These are phyloP conservation scores for Drosophila pseudotalamancana DNA, from an alignment of 2,888 invertebrate genomes.

Conservation along the genomic window DNA sequence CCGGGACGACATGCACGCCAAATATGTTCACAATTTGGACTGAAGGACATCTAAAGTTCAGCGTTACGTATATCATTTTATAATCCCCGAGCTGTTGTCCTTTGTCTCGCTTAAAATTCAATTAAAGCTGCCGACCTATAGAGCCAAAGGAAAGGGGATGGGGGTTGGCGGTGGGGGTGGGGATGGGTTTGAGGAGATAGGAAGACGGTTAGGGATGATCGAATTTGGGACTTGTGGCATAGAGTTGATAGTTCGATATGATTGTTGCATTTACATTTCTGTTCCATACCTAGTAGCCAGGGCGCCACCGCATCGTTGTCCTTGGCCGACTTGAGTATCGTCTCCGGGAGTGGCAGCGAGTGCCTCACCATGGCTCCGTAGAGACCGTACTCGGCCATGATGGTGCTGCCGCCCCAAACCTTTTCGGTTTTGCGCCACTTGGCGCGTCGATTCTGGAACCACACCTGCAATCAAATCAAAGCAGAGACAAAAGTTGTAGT, in stretches of 20 bases:
- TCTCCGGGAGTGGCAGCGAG: constrained; percentile 98
- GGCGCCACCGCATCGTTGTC: constrained; percentile 99
- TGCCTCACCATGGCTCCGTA: constrained; percentile 99
- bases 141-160: neutral
- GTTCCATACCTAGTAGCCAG: constrained; percentile 96
- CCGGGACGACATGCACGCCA: constrained; percentile 55
- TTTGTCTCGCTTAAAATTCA: constrained; percentile 67
- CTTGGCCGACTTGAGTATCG: constrained; percentile 98
- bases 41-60: constrained; percentile 12
- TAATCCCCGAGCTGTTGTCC: constrained; percentile 63
- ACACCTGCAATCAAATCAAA: constrained; percentile 90
- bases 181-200: neutral
- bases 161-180: neutral
- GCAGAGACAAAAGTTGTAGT: neutral
- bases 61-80: constrained; percentile 51
- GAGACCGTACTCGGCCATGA: constrained; percentile 99
- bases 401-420: constrained; percentile 99
- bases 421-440: constrained; percentile 99
- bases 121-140: constrained; percentile 51
- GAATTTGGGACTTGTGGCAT: neutral
- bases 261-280: constrained; percentile 85
- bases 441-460: constrained; percentile 97
- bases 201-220: neutral
- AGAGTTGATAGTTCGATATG: constrained; percentile 65
- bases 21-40: constrained; percentile 79